phyloP scores from a whole-genome alignment of 2,797 vertebrate species.

The Lithobates sylvaticus region DNA sequence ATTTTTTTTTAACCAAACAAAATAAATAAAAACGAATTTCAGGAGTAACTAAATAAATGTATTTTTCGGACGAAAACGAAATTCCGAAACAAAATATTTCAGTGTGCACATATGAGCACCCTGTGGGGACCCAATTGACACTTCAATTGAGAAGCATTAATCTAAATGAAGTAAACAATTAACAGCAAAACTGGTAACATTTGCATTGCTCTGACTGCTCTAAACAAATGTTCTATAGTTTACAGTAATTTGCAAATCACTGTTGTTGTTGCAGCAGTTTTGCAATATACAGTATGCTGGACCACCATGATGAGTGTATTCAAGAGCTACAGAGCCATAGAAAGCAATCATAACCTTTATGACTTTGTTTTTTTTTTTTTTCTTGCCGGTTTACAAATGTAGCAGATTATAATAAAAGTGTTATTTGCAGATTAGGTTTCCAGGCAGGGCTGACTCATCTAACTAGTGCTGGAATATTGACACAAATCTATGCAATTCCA shows the following conservation, averaged over 20 bases:
- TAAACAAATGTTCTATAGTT: not conserved
- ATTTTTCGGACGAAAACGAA: too few species aligned
- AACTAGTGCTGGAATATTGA: slow-evolving; percentile 24
- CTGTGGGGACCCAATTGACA: too few species aligned
- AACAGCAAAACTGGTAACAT: too few species aligned
- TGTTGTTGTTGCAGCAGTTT: not conserved
- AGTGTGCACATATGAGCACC: too few species aligned
- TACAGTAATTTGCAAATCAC: not conserved
- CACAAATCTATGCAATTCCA: slow-evolving; percentile 34
- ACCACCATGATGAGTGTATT: not conserved
- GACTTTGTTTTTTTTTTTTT: not conserved
- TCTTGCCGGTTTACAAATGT: not conserved
- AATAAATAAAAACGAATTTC: too few species aligned
- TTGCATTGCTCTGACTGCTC: too few species aligned
- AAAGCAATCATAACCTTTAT: not conserved
- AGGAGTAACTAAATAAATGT: too few species aligned
- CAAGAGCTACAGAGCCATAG: not conserved
- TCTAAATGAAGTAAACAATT: not conserved
- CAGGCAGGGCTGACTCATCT: slow-evolving; percentile 13
- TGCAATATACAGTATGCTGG: not conserved
- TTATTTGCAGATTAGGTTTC: slow-evolving; percentile 25
- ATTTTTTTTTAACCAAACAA: too few species aligned
- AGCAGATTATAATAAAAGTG: slow-evolving; percentile 5
- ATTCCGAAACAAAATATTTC: too few species aligned
- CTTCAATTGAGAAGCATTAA: too few species aligned